Evolutionary conservation across 2,797 vertebrate species (phyloP).

Genomic region (Geotrypetes seraphini): DNA sequence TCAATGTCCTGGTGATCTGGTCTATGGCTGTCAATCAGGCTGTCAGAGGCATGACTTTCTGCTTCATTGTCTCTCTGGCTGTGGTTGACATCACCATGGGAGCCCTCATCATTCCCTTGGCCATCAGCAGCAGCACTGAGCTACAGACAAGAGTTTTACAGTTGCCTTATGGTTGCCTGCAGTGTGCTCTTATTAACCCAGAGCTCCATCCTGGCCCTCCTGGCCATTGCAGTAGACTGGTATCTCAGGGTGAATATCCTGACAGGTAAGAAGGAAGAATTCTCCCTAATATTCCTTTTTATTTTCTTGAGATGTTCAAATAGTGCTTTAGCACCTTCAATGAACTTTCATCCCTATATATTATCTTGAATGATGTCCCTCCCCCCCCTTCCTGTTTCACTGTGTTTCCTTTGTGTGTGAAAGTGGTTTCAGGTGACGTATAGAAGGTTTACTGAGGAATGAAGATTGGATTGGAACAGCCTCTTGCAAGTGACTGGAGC

Average conservation of each 20-base stretch:
- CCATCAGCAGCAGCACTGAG: slow-evolving; percentile 88
- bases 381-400: too few species aligned
- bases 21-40: slow-evolving; percentile 91
- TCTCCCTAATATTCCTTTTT: too few species aligned
- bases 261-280: slow-evolving; percentile 82
- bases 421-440: too few species aligned
- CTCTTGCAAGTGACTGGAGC: too few species aligned
- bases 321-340: too few species aligned
- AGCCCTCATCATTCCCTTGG: slow-evolving; percentile 85
- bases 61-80: slow-evolving; percentile 89
- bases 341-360: too few species aligned
- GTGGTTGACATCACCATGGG: slow-evolving; percentile 92
- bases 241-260: slow-evolving; percentile 96
- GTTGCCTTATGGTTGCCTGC: slow-evolving; percentile 88
- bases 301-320: too few species aligned
- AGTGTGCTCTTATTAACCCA: slow-evolving; percentile 91
- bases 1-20: slow-evolving; percentile 96
- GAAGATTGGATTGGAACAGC: too few species aligned
- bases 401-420: too few species aligned
- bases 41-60: slow-evolving; percentile 86
- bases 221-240: slow-evolving; percentile 92
- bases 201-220: slow-evolving; percentile 92
- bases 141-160: slow-evolving; percentile 85
- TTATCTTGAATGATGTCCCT: too few species aligned
- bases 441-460: too few species aligned